A percentile compares a stretch with the other conserved stretches of the same genome.
These are phyloP conservation scores for Dromococcyx pavoninus DNA, from an alignment of 2,797 vertebrate genomes.

Conservation along the genomic window DNA sequence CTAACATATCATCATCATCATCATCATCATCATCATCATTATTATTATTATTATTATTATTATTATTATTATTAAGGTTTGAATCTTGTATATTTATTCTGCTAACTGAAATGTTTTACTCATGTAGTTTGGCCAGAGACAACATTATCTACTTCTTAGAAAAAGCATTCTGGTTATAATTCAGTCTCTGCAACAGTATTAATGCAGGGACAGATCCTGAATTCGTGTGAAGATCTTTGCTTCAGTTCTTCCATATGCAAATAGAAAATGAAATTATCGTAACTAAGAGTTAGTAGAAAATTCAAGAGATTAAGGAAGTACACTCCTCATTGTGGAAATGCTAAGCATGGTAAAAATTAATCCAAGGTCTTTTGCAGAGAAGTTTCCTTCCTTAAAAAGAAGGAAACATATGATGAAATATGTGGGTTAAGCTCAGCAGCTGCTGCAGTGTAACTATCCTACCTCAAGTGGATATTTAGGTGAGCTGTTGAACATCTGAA, in stretches of 20 bases:
- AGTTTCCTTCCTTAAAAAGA: not conserved
- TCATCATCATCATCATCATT: too few relatives aligned
- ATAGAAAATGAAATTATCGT: not conserved
- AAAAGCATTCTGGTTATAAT: not conserved
- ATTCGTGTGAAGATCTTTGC: not conserved
- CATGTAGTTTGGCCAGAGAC: not conserved
- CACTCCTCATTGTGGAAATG: not conserved
- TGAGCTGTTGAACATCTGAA: not conserved
- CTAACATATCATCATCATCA: not conserved
- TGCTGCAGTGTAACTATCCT: not conserved
- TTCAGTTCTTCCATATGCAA: not conserved
- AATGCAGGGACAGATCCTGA: not conserved
- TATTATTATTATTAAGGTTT: not conserved
- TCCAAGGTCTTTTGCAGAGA: not conserved
- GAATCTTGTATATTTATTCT: not conserved
- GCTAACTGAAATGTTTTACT: not conserved
- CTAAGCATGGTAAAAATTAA: not conserved
- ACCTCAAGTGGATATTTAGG: not conserved
- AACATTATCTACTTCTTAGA: not conserved
- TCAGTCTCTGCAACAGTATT: not conserved
- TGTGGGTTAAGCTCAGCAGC: not conserved
- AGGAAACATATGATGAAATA: not conserved
- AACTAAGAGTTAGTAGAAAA: not conserved
- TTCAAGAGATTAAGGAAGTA: not conserved
- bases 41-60: not conserved